Evolutionary conservation across 1,140 invertebrate species (phyloP), one percentile per base, ranked within the genome.

Genomic region (Apis mellifera): DNA sequence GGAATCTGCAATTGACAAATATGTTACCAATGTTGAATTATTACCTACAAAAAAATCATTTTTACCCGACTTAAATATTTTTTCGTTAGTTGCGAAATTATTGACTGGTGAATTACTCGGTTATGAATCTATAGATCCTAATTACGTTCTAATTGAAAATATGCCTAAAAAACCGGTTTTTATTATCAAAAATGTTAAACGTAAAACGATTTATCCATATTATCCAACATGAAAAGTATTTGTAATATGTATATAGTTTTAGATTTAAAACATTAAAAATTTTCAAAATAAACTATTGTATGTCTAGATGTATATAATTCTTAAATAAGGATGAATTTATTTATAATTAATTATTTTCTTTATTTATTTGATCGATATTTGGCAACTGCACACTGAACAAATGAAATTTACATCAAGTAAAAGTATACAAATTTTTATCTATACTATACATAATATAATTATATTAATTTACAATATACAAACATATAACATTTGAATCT

Each of bases 51-150:
- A 82, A 9, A 71, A 32, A 9, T 79, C 66, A n/a, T 57, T 60
- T 13, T 66, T 70, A 57, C 66, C 78, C 32, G 76, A 89, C 42
- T 62, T 89, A 15, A 64, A 71, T 19, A 83, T 78, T 52, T 91
- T 92, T 54, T 21, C 78, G n/a, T 70, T 85, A 52, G 78, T 92
- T 8, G 60, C 68, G 1, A 85, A 89, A 64, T 72, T 92, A 48
- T 73, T 92, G 12, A 92, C 91, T 12, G 91, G 90, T 13, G 91
- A 92, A 79, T 79, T 92, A 19, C 62, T 91, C 32, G 90, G 84
- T 21, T 60, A 89, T 17, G 85, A 91, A 55, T 48, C 71, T 11
- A 75, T 89, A 12, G 75, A 89, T 81, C 85, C 90, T 9, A 48
- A 78, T 52, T 23, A 78, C 21, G 70, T 92, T 32, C 60, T 91